Evolutionary conservation across 2,797 vertebrate species (phyloP), one percentile per base, ranked within the genome.

Genomic region (Valencia hispanica): DNA sequence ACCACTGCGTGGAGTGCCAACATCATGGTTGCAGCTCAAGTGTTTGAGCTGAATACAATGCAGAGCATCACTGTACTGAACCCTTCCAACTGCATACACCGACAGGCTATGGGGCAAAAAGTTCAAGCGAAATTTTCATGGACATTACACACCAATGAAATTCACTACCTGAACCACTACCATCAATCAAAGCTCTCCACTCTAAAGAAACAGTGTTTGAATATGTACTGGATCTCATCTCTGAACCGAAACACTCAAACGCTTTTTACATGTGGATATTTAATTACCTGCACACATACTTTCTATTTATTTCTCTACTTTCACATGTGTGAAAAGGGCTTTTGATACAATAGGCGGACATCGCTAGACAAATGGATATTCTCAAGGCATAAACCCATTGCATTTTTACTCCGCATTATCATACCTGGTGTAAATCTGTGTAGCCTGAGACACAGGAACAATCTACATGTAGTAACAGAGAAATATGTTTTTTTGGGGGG

Each of bases 361-460:
- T 94, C 95, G 96, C 96, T 82, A 77, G 70, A 86, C 72, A 86
- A 95, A 94, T n/a, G 63, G 22, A n/a, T 66, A 43, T 66, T 41
- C 36, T 66, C 10, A n/a, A 4, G 5, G 22, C 39, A n/a, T 41
- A 6, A 15, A 22, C 12, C 22, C 11, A n/a, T 39, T 36, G 61
- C 25, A 12, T 65, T 61, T 61, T 61, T 18, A 59, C 14, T 59
- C 15, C 12, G 34, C 15, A 17, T 34, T 17, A 61, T 8, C 30
- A 61, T 34, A 30, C 32, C 32, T 11, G 25, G 27, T 2, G 94
- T 95, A 95, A 94, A 94, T 93, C 95, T 94, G 93, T 95, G 94
- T 96, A 96, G 96, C 95, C 96, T 92, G 96, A 96, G 96, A 96
- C 96, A 97, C 96, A 97, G 97, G 95, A 97, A 97, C 96, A 94